These are phyloP conservation scores for Rousettus leschenaultii DNA, from an alignment of 2,113 vertebrate species.

Conservation along the genomic window DNA sequence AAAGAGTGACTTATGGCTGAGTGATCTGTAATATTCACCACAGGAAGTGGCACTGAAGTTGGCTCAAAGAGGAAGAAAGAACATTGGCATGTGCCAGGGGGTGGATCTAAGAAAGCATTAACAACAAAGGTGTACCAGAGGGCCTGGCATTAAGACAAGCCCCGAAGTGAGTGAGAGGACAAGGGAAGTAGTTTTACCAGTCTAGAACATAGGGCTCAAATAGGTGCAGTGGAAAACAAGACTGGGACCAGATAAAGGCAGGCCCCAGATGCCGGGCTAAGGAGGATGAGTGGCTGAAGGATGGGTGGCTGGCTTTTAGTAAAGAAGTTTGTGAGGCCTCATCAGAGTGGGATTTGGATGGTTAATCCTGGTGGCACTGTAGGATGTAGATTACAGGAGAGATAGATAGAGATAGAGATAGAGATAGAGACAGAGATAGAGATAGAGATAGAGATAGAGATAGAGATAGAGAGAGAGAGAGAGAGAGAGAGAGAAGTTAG, in stretches of 20 bases:
- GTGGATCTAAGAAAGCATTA: not conserved
- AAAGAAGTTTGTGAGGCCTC: not conserved
- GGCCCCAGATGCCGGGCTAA: not conserved
- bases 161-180: not conserved
- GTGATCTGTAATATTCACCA: not conserved
- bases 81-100: not conserved
- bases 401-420: no score
- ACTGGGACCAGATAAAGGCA: not conserved
- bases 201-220: not conserved
- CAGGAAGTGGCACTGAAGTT: not conserved
- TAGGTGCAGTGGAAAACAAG: no score
- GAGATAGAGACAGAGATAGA: no score
- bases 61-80: not conserved
- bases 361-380: not conserved
- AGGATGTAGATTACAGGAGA: not conserved
- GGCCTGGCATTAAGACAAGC: not conserved
- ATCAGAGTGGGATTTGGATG: not conserved
- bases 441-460: no score
- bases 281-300: not conserved
- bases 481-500: not conserved
- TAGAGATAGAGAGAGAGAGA: no score
- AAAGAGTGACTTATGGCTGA: not conserved
- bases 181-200: not conserved
- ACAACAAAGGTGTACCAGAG: not conserved
- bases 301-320: not conserved